Base-by-base conservation (phyloP, 2,113 vertebrate species). In the Calonectris borealis region DNA sequence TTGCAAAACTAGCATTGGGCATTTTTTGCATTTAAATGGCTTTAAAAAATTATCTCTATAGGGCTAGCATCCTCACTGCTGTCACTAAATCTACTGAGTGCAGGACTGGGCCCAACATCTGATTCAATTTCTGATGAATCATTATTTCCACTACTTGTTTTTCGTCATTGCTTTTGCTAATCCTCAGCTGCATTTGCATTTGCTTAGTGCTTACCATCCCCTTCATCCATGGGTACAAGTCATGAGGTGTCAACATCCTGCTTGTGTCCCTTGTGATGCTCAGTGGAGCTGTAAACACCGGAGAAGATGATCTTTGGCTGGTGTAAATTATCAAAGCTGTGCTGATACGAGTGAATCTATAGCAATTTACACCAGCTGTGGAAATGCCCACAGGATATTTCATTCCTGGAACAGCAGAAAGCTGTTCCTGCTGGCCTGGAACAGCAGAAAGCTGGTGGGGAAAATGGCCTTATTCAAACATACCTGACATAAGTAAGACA, bases 111-210 rank as follows among this genome's bases (percentile, higher is more conserved):
- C 77, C 65, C 44, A 69, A n/a, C 11, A 22, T 55, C 91, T 84
- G 72, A 94, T 87, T 88, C 72, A 78, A 8, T 52, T 64, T 64
- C 80, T 48, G 52, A 36, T 71, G 83, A 95, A 88, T 93, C 65
- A 68, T 94, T 66, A 83, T 94, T 95, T 96, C 73, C 36, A 92
- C 65, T 82, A 44, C 73, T 87, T 65, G n/a, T 85, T 91, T 69
- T 85, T 61, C 65, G 10, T 89, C 85, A 96, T 89, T 94, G 77
- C 83, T 89, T 95, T 69, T 76, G 57, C 61, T 93, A 89, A 95
- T 95, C 58, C 70, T 82, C 62, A n/a, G 14, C 42, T 80, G 22
- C 44, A 58, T 91, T 94, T 89, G 77, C 70, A 58, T 89, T 86
- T 90, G 26, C 72, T 78, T 71, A 57, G 66, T 7, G 69, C 77